Percentiles rank a stretch among this genome's conserved stretches.
Conservation (phyloP, 2,113 vertebrate species). For the Thunnus thynnus region DNA sequence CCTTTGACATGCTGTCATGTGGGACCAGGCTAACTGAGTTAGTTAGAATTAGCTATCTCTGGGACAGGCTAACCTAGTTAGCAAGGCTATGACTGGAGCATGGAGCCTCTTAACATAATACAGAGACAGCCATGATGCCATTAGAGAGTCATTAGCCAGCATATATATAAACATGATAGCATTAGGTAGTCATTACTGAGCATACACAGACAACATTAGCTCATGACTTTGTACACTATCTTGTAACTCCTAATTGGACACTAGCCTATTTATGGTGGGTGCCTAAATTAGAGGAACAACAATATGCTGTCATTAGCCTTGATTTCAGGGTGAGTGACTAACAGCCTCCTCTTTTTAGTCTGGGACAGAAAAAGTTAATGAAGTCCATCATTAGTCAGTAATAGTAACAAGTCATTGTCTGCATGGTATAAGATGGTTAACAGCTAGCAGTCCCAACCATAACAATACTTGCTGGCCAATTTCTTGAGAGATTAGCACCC, state of each 20-base stretch:
- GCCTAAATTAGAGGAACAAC: constrained; percentile 49
- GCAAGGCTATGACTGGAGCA: constrained; percentile 79
- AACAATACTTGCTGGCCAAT: background rate
- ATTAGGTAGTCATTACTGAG: constrained; percentile 76
- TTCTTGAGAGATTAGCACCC: background rate
- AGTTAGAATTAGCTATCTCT: constrained; percentile 78
- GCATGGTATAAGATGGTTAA: background rate
- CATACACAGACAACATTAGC: constrained; percentile 66
- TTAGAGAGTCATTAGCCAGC: constrained; percentile 79
- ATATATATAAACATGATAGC: constrained; percentile 75
- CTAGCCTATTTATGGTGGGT: constrained; percentile 44
- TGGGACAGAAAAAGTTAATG: background rate
- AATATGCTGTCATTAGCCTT: constrained; percentile 49
- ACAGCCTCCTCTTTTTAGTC: constrained; percentile 25
- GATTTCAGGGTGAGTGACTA: constrained; percentile 45
- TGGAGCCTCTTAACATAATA: constrained; percentile 80
- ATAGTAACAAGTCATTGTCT: background rate
- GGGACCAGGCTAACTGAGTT: constrained; percentile 75
- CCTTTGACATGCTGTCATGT: constrained; percentile 67
- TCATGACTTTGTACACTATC: constrained; percentile 47
- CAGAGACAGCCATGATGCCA: constrained; percentile 77
- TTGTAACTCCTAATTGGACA: constrained; percentile 65
- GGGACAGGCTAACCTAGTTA: constrained; percentile 79
- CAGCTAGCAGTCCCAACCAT: background rate
- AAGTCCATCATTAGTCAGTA: background rate